phyloP scores from a whole-genome alignment of 2,888 invertebrate genomes.

The Aphrophora alni region DNA sequence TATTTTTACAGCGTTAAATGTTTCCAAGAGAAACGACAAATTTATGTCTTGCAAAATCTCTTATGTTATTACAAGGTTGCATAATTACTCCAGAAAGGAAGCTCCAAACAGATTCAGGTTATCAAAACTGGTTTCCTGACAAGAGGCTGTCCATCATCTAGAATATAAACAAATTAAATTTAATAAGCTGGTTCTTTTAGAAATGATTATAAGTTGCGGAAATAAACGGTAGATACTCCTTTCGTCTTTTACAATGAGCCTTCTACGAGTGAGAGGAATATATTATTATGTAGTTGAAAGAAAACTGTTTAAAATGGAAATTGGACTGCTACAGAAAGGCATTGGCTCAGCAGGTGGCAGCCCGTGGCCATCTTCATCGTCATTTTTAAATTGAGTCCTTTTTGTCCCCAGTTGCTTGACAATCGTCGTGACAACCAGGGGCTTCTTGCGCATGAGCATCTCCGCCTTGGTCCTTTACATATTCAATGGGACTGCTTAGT shows the following conservation, averaged over 20 bases:
- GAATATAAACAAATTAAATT: conserved; percentile 6
- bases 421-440: background rate
- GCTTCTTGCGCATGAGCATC: background rate
- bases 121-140: background rate
- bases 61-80: background rate
- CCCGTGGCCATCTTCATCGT: background rate
- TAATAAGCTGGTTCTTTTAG: conserved; percentile 4
- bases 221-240: background rate
- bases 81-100: background rate
- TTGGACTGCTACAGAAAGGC: background rate
- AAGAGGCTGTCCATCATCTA: background rate
- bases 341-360: background rate
- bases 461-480: background rate
- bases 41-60: background rate
- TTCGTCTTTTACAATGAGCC: background rate
- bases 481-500: background rate
- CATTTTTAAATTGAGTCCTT: conserved; percentile 7
- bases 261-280: background rate
- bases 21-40: too few relatives aligned
- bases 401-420: background rate
- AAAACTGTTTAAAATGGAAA: conserved; percentile 9
- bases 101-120: background rate
- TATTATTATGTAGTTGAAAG: background rate
- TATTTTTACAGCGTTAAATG: too few relatives aligned
- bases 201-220: conserved; percentile 2